A percentile compares a stretch with the other conserved stretches of the same genome.
phyloP scores from a whole-genome alignment of 2,113 vertebrate genomes.

The Seriola rivoliana region DNA sequence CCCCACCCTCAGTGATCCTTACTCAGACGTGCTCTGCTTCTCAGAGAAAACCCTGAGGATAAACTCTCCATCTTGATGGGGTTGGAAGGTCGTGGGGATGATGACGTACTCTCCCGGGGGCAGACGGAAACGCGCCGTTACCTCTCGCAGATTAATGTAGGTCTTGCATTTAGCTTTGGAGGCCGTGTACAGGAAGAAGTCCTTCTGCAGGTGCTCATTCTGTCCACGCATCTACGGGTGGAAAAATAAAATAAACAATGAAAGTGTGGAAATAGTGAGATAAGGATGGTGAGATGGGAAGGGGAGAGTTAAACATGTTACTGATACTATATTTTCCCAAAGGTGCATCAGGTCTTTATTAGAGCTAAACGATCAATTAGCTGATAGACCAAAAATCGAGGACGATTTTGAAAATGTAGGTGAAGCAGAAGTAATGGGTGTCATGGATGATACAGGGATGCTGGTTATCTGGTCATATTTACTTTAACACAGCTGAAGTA shows the following conservation, averaged over 20 bases:
- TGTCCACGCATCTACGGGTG: slow-evolving; percentile 89
- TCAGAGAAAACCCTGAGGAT: slow-evolving; percentile 98
- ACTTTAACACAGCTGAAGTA: no score
- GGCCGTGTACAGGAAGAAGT: slow-evolving; percentile 96
- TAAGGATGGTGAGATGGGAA: neutral
- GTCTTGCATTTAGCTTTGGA: slow-evolving; percentile 93
- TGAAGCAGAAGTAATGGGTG: no score
- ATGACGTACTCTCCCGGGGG: slow-evolving; percentile 94
- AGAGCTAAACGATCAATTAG: no score
- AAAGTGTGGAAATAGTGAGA: neutral
- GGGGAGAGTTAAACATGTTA: neutral
- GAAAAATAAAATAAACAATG: neutral
- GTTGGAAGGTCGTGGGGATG: slow-evolving; percentile 93
- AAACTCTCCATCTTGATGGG: slow-evolving; percentile 95
- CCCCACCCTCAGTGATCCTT: slow-evolving; percentile 75
- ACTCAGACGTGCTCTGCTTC: slow-evolving; percentile 95
- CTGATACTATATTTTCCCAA: neutral
- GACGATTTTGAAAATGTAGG: no score
- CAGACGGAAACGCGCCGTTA: slow-evolving; percentile 92
- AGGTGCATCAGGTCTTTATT: neutral
- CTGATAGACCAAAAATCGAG: no score
- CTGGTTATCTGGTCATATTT: no score
- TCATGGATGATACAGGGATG: no score
- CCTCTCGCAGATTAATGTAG: slow-evolving; percentile 96
- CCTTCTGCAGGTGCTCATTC: slow-evolving; percentile 93